Evolutionary conservation across 2,888 invertebrate species (phyloP), one percentile per base, ranked within the genome.

Genomic region (Trissonchulus sp.): DNA sequence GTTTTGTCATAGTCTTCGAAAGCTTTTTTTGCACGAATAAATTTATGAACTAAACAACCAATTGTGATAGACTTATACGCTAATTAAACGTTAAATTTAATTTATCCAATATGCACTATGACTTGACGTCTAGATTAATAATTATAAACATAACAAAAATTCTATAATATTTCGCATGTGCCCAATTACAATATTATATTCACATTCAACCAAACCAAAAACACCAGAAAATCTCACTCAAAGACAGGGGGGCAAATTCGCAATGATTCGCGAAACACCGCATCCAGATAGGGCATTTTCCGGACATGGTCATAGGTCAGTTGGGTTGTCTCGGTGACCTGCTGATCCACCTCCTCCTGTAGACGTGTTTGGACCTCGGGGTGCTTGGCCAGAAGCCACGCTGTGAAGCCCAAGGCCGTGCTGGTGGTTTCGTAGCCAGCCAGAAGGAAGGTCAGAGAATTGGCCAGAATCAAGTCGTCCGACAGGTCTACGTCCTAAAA

Each of bases 371-470:
- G 88, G 35, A 86, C 82, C 1, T 86, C 85, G 1, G 82, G 86
- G 80, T 88, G 83, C 74, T 82, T 83, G n/a, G 87, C 85, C 75
- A 88, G 81, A 65, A 86, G 84, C 79, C 86, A 87, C 74, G 86
- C 82, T 18, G 85, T 82, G 79, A 86, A 88, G 2, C 84, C 84
- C 38, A 88, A 80, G 1, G 87, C 84, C 1, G 86, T 86, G 35
- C 87, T 86, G 0, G 88, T 88, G 0, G 88, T 88, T 79, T 88
- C 88, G 77, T 87, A 88, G 0, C 88, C 88, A 31, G 87, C 88
- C 72, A 88, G 79, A 60, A 88, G 81, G 78, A 88, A 88, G 1
- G 88, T 83, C 78, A 87, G 85, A 35, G 84, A 83, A 77, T 86
- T 85, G 36, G 85, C 84, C 68, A 85, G 80, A 72, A 86, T 83